phyloP scores from a whole-genome alignment of 1,140 invertebrate species.

The Cecropterus lyciades region DNA sequence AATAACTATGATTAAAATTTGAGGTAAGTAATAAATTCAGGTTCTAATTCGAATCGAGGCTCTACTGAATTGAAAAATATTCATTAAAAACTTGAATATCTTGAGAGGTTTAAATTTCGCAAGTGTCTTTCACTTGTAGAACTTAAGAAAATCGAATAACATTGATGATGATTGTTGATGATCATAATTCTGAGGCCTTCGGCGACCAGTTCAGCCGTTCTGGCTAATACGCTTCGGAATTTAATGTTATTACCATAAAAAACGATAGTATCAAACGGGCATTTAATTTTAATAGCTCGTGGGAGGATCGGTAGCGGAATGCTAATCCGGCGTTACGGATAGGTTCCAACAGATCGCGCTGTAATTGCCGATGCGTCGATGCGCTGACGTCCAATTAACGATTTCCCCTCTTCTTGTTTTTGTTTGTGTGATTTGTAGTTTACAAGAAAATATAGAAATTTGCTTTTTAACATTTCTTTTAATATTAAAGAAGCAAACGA shows the following conservation, averaged over 20 bases:
- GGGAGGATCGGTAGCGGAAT: neutral
- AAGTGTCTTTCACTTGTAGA: too few relatives aligned
- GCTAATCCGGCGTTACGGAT: neutral
- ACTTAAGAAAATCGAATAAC: too few relatives aligned
- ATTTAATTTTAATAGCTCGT: constrained; percentile 1
- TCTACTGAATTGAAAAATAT: too few relatives aligned
- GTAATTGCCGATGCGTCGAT: neutral
- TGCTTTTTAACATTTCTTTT: neutral
- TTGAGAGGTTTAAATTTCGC: too few relatives aligned
- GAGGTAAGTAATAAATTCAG: too few relatives aligned
- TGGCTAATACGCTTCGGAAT: neutral
- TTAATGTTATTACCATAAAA: constrained; percentile 1
- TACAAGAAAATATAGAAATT: neutral
- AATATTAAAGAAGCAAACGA: too few relatives aligned
- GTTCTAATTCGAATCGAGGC: too few relatives aligned
- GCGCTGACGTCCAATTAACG: constrained; percentile 1
- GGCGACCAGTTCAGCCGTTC: neutral
- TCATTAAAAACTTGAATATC: too few relatives aligned
- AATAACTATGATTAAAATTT: too few relatives aligned
- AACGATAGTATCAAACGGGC: neutral
- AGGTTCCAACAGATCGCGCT: neutral
- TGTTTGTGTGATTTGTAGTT: neutral
- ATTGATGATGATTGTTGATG: too few relatives aligned
- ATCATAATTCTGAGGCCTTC: neutral
- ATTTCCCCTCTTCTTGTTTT: neutral